Base-by-base conservation (phyloP, 92 coral and sea anemone genomes). In the Virgularia gustaviana region DNA sequence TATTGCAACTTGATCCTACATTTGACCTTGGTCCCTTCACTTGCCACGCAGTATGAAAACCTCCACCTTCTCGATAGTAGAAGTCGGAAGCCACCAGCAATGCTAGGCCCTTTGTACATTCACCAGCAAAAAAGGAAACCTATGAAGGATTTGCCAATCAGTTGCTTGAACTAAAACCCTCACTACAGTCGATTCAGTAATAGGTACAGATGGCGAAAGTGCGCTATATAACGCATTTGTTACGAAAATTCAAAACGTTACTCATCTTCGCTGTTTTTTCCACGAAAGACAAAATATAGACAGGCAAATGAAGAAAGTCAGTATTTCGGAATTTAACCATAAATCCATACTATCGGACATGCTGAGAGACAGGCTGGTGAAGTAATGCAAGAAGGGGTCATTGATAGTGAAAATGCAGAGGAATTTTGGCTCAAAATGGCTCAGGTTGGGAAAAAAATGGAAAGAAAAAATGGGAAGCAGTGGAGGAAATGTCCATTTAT, bases 21-120 rank as follows among this genome's bases (percentile, higher is more conserved):
- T 78, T 52, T 71, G 59, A 78, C 34, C 71, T 78, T 54, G 83
- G 83, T 8, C n/a, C 55, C 36, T 73, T 80, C 65, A 72, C 65
- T 74, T n/a, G 79, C 75, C 32, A 80, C 75, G n/a, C 72, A 78
- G 10, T 73, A 60, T 38, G 63, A 79, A 63, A 78, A 78, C 16
- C 62, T 53, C 33, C 60, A 72, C 42, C 72, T 72, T 22, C 61
- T 44, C 35, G 39, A 79, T 32, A 45, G 62, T 38, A 80, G 61
- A 28, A 55, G 62, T 54, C 76, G 76, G 12, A 73, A 75, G 43
- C 55, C 67, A 12, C 85, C 85, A 32, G 74, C 63, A 28, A 72
- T 79, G 39, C 62, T 73, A 31, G 81, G 85, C 30, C 81, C 85
- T 42, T 38, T 77, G 23, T 35, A 72, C 8, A 74, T 80, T 32